Evolutionary conservation across 1,140 invertebrate genomes (phyloP).

Genomic region (Drosophila simulans): DNA sequence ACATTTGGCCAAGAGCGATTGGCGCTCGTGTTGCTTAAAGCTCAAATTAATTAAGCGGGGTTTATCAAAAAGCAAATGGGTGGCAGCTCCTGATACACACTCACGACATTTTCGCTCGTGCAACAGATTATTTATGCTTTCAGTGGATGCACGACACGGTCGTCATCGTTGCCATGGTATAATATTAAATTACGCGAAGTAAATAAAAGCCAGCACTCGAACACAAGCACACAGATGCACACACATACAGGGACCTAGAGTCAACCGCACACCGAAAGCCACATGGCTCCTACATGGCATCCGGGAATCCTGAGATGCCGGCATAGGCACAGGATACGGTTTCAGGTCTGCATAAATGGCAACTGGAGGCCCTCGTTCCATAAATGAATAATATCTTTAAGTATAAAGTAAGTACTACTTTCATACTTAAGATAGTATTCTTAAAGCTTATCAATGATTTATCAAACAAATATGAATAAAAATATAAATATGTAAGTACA

Average conservation of each 20-base stretch:
- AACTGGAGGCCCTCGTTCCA: no score
- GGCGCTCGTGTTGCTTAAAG: constrained; percentile 60
- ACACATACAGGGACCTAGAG: background rate
- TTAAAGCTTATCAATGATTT: no score
- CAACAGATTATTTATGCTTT: constrained; percentile 79
- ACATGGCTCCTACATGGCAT: background rate
- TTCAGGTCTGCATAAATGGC: constrained; percentile 10
- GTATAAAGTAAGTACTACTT: no score
- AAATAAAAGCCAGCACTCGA: constrained; percentile 52
- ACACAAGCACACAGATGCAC: background rate
- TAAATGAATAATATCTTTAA: no score
- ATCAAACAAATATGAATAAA: no score
- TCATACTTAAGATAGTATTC: no score
- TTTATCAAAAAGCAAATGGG: constrained; percentile 60
- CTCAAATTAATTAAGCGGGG: constrained; percentile 73
- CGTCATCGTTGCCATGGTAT: constrained; percentile 44
- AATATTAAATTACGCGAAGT: constrained; percentile 74
- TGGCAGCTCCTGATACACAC: background rate
- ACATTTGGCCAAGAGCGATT: constrained; percentile 66
- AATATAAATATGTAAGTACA: background rate
- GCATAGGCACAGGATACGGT: constrained; percentile 13
- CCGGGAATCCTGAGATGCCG: constrained; percentile 2
- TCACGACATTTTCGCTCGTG: constrained; percentile 29
- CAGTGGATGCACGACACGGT: constrained; percentile 47
- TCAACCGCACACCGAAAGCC: constrained; percentile 26